phyloP scores from a whole-genome alignment of 2,888 invertebrate genomes.

The Nycteola revayana region DNA sequence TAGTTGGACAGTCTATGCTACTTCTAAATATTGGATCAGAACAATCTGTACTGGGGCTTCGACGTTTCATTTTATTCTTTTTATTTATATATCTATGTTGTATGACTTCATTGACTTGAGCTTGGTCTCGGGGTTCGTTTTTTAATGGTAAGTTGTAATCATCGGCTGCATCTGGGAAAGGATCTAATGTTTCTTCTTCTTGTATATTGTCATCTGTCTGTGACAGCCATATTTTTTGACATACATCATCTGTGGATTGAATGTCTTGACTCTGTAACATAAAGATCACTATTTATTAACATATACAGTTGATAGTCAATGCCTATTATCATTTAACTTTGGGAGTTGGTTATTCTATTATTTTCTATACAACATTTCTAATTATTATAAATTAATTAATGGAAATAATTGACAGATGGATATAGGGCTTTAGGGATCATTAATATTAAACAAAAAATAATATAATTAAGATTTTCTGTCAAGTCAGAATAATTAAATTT shows the following conservation, averaged over 20 bases:
- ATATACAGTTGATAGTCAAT: too few relatives aligned
- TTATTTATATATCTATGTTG: slow-evolving; percentile 32
- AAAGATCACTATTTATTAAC: too few relatives aligned
- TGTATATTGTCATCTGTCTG: slow-evolving; percentile 24
- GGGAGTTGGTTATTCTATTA: too few relatives aligned
- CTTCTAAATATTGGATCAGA: slow-evolving; percentile 42
- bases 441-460: too few relatives aligned
- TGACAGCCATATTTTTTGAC: slow-evolving; percentile 35
- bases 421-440: not conserved
- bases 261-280: slow-evolving; percentile 29
- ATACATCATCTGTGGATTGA: slow-evolving; percentile 29
- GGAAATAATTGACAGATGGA: too few relatives aligned
- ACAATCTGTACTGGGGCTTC: slow-evolving; percentile 43
- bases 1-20: slow-evolving; percentile 39
- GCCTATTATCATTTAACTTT: too few relatives aligned
- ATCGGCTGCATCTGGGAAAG: slow-evolving; percentile 38
- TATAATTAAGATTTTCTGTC: too few relatives aligned
- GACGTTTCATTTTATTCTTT: slow-evolving; percentile 51
- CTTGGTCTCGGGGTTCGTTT: slow-evolving; percentile 40
- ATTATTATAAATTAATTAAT: too few relatives aligned
- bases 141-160: slow-evolving; percentile 46
- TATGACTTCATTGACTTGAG: slow-evolving; percentile 16
- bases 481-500: too few relatives aligned
- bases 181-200: slow-evolving; percentile 31
- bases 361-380: too few relatives aligned